Evolutionary conservation across 2,797 vertebrate genomes (phyloP), one percentile per base, ranked within the genome.

Genomic region (Clarias fuscus): DNA sequence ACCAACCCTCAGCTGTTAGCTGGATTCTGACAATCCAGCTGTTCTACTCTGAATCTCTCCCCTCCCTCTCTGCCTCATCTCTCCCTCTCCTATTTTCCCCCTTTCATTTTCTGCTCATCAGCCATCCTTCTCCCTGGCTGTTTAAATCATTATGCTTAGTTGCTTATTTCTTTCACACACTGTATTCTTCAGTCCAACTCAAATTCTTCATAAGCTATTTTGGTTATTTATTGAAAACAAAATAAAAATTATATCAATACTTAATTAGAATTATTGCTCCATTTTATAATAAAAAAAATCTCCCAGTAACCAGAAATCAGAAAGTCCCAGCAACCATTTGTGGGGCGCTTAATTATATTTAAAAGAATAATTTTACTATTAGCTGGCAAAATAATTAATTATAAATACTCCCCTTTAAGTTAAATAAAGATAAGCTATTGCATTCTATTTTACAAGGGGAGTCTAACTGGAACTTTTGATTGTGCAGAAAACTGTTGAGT

Each of bases 21-120:
- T 88, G 77, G 71, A 86, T 86, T 78, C 89, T 76, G 84, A 85
- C 87, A 82, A 84, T 89, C 89, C 90, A 90, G 89, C 88, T 89
- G 87, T 88, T 90, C 71, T 86, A 83, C 68, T 86, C 78, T 20
- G 61, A 80, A 70, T 84, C 86, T 80, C 86, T 61, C 82, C 76
- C 82, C 81, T 86, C 86, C 43, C 75, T 62, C 37, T 75, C 58
- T 73, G 40, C 48, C 84, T 78, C 84, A 22, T 71, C 30, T 30
- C 73, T 79, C 58, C 10, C 67, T 80, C 33, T 56, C 4, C 56
- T 59, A 20, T 70, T 82, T 48, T 37, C 24, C 64, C n/a, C 40
- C 59, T 58, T 6, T 83, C 20, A 24, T 79, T 70, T 68, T 56
- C 33, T 64, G 14, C 30, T 61, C 30, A 20, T 40, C 48, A 56